These are phyloP conservation scores for Eupleurogrammus muticus DNA, from an alignment of 2,797 vertebrate species.

Conservation along the genomic window DNA sequence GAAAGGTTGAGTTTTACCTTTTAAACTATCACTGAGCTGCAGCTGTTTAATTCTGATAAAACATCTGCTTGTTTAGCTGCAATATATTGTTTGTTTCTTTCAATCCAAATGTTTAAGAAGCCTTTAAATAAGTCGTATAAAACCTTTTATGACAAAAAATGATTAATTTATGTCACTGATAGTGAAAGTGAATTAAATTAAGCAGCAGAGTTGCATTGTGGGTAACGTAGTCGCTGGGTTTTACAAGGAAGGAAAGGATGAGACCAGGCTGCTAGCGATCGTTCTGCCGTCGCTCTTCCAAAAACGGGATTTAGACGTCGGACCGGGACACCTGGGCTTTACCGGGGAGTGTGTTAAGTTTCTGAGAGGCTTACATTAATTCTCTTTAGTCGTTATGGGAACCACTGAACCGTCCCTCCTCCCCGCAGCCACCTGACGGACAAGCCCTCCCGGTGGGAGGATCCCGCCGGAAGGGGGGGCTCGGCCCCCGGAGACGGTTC, in stretches of 20 bases:
- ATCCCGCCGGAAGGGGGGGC: slow-evolving; percentile 80
- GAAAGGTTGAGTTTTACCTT: neutral
- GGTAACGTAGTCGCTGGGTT: too few relatives aligned
- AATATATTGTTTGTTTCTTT: neutral
- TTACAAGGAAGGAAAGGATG: too few relatives aligned
- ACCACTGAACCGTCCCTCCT: slow-evolving; percentile 5
- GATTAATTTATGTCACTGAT: too few relatives aligned
- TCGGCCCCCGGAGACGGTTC: slow-evolving; percentile 81
- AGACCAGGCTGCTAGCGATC: too few relatives aligned
- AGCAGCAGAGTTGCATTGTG: too few relatives aligned
- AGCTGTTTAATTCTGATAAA: too few relatives aligned
- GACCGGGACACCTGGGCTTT: neutral
- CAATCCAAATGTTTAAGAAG: too few relatives aligned
- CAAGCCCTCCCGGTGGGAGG: slow-evolving; percentile 88
- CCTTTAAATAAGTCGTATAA: too few relatives aligned
- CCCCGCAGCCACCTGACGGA: slow-evolving; percentile 88
- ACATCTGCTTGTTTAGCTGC: neutral
- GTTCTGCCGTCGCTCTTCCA: neutral
- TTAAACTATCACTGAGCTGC: too few relatives aligned
- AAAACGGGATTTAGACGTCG: neutral
- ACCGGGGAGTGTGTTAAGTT: neutral
- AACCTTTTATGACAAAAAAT: too few relatives aligned
- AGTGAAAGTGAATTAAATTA: too few relatives aligned
- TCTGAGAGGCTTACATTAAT: neutral
- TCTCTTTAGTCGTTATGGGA: neutral